Conservation (phyloP, 2,113 vertebrate genomes). For the Laticauda colubrina region DNA sequence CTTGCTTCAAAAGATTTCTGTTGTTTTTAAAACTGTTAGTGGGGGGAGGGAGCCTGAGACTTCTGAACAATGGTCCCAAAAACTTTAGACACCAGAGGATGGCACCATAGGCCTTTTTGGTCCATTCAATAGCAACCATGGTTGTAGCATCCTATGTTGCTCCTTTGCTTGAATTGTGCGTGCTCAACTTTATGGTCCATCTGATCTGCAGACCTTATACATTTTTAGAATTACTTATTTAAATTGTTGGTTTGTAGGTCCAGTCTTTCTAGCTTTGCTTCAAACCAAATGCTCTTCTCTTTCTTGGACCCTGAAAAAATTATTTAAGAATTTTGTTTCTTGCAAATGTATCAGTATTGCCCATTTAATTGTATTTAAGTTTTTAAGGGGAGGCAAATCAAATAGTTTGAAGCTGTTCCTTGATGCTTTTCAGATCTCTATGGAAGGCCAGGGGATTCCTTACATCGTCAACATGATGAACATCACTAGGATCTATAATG, state of each 20-base stretch:
- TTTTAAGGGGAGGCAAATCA: not conserved
- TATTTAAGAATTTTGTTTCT: not conserved
- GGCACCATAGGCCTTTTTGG: too few relatives aligned
- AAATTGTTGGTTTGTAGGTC: not conserved
- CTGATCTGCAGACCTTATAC: not conserved
- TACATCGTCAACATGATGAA: slow-evolving; percentile 84
- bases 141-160: not conserved
- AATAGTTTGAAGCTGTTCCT: not conserved
- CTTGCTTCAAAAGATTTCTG: too few relatives aligned
- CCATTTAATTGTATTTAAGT: not conserved
- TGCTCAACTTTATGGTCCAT: not conserved
- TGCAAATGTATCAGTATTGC: not conserved
- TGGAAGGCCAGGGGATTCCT: slow-evolving; percentile 80
- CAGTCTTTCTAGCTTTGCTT: not conserved
- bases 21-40: not conserved
- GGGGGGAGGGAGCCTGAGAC: not conserved
- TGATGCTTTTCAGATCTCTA: slow-evolving; percentile 72
- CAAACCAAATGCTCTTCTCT: not conserved
- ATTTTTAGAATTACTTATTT: not conserved
- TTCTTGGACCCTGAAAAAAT: not conserved
- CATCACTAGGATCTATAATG: slow-evolving; percentile 83
- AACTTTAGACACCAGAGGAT: too few relatives aligned
- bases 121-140: not conserved
- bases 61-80: not conserved
- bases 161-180: not conserved